Evolutionary conservation across 2,888 invertebrate genomes (phyloP).

Genomic region (Erebia aethiops): DNA sequence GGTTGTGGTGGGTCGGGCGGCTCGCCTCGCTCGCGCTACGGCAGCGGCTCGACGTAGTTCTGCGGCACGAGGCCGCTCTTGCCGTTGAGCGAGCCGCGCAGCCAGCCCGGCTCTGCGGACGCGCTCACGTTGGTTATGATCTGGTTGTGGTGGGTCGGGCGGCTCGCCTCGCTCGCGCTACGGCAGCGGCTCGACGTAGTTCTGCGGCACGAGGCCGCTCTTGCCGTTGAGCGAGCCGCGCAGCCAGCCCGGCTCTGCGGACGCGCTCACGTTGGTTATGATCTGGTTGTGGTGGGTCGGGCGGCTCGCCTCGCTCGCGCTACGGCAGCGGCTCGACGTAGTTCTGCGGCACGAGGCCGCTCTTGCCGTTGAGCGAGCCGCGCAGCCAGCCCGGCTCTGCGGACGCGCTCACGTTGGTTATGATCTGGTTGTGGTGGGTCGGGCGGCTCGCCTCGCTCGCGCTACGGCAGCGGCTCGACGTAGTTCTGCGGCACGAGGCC

Average conservation of each 20-base stretch:
- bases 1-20: too few relatives aligned
- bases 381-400: constrained; percentile 86
- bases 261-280: too few relatives aligned
- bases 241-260: constrained; percentile 99
- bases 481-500: constrained; percentile 92
- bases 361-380: constrained; percentile 95
- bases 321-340: constrained; percentile 85
- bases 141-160: too few relatives aligned
- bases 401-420: too few relatives aligned
- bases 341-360: constrained; percentile 93
- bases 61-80: constrained; percentile 96
- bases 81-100: constrained; percentile 96
- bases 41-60: constrained; percentile 88
- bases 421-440: too few relatives aligned
- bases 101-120: constrained; percentile 99
- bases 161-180: constrained; percentile 72
- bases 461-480: constrained; percentile 85
- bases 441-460: constrained; percentile 85
- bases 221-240: constrained; percentile 96
- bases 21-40: constrained; percentile 68
- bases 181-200: constrained; percentile 89
- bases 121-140: too few relatives aligned
- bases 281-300: too few relatives aligned
- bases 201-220: constrained; percentile 95
- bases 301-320: constrained; percentile 86